Evolutionary conservation across 2,888 invertebrate species (phyloP).

Genomic region (Leucophenga montana): DNA sequence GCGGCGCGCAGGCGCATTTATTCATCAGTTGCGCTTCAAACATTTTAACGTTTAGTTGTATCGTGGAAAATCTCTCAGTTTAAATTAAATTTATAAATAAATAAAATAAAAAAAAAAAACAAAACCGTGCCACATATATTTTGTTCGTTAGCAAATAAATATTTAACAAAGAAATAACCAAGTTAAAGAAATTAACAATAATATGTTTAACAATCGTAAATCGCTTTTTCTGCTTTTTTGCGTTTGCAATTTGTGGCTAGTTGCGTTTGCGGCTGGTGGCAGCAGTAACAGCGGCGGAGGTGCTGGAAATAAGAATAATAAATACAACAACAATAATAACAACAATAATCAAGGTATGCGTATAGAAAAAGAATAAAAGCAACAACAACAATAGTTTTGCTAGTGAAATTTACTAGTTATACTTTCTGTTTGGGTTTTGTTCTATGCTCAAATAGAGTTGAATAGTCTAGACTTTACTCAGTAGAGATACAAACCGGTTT

Average conservation of each 20-base stretch:
- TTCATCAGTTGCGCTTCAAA: constrained; percentile 61
- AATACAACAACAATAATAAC: constrained; percentile 43
- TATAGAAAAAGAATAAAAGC: constrained; percentile 22
- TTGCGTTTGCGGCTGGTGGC: constrained; percentile 43
- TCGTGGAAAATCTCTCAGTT: too few species aligned
- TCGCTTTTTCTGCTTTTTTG: constrained; percentile 46
- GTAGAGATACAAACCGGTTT: constrained; percentile 2
- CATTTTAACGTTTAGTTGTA: constrained; percentile 41
- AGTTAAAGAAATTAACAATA: background rate
- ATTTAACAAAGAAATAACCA: constrained; percentile 14
- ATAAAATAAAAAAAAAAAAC: constrained; percentile 13
- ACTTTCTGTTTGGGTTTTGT: background rate
- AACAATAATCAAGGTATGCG: constrained; percentile 61
- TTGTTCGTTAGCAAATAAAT: constrained; percentile 13
- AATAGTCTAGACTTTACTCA: too few species aligned
- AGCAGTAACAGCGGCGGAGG: constrained; percentile 46
- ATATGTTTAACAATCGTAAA: constrained; percentile 42
- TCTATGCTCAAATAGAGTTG: background rate
- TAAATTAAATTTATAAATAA: background rate
- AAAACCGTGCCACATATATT: constrained; percentile 29
- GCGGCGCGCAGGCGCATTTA: constrained; percentile 51
- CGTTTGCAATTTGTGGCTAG: constrained; percentile 46
- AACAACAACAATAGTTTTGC: background rate
- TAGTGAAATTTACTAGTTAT: constrained; percentile 5
- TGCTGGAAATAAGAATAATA: constrained; percentile 35